These are phyloP conservation scores for Xanthia togata DNA, from an alignment of 2,888 invertebrate genomes.

Conservation along the genomic window DNA sequence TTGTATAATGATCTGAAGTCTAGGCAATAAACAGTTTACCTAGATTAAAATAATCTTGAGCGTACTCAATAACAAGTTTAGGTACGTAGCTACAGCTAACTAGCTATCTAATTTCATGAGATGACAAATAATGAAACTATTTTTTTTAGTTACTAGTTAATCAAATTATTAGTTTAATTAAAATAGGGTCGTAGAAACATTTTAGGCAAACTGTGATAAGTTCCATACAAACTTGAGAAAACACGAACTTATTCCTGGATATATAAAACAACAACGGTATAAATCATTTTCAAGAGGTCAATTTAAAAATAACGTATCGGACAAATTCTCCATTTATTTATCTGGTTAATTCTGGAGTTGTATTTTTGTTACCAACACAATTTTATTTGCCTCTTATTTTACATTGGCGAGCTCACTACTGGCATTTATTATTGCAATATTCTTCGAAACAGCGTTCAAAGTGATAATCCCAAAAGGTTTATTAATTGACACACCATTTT, in stretches of 20 bases:
- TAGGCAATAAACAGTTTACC: neutral
- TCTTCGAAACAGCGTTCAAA: slow-evolving; percentile 10
- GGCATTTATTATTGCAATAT: slow-evolving; percentile 10
- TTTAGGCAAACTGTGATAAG: neutral
- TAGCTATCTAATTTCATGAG: no score
- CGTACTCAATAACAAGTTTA: neutral
- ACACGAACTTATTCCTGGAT: neutral
- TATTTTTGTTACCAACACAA: slow-evolving; percentile 2
- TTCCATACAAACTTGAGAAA: neutral
- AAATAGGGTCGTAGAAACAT: neutral
- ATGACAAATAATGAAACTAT: no score
- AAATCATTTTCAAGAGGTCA: neutral
- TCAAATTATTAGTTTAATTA: no score
- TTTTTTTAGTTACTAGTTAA: no score
- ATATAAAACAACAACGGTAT: neutral
- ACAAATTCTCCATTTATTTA: neutral
- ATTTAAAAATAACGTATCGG: neutral
- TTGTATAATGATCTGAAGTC: neutral
- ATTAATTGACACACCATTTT: slow-evolving; percentile 28
- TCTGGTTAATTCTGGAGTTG: neutral
- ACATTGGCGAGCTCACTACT: neutral
- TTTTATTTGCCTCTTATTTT: slow-evolving; percentile 16
- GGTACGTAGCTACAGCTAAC: neutral
- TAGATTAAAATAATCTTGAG: neutral
- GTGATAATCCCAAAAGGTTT: slow-evolving; percentile 7